Percentiles rank a stretch among this genome's conserved stretches.
Evolutionary conservation across 2,113 vertebrate species (phyloP).

Genomic region (Mus musculus): GRCm39 chr9:61718501-61719000

Average conservation of each 20-base stretch:
- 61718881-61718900: not conserved
- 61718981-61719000: not conserved
- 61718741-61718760: not conserved
- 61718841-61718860: not conserved
- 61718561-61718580: not conserved
- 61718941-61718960: not conserved
- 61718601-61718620: not conserved
- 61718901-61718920: not conserved
- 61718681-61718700: not conserved
- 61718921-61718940: not conserved
- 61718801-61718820: conserved; percentile 12
- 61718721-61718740: not conserved
- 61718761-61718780: not conserved
- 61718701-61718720: not conserved
- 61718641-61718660: not conserved
- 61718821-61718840: not conserved
- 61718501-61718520: not conserved
- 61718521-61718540: not conserved
- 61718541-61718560: not conserved
- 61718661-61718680: not conserved
- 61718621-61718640: not conserved
- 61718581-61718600: too few relatives aligned
- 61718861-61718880: not conserved
- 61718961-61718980: not conserved
- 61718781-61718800: not conserved